Evolutionary conservation across 2,113 vertebrate genomes (phyloP).

Genomic region (Myiozetetes cayanensis): DNA sequence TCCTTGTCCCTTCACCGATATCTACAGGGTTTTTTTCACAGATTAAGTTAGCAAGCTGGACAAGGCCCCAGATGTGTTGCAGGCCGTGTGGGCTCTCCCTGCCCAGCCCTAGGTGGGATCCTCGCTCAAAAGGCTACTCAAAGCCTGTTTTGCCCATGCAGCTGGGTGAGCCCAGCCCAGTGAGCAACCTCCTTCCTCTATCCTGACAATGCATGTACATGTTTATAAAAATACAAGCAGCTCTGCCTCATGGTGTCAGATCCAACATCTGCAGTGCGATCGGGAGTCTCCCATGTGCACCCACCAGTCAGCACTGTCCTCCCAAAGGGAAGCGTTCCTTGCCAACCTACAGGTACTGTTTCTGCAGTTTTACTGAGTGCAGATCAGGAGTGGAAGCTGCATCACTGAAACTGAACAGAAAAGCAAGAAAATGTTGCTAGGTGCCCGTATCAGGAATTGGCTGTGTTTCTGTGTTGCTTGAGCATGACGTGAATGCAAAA

Average conservation of each 20-base stretch:
- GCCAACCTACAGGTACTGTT: neutral
- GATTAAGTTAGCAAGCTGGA: neutral
- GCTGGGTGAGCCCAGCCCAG: neutral
- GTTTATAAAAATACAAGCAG: neutral
- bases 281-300: neutral
- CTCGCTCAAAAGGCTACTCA: neutral
- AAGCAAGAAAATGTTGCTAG: neutral
- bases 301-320: neutral
- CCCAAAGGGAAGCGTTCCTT: neutral
- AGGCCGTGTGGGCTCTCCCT: accelerated
- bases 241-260: neutral
- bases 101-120: accelerated
- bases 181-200: neutral
- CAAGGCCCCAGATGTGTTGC: no score
- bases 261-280: neutral
- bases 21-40: neutral
- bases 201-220: neutral
- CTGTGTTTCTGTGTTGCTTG: neutral
- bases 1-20: neutral
- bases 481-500: neutral
- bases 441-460: neutral
- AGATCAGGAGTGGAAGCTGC: neutral
- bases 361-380: neutral
- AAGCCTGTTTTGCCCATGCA: neutral
- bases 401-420: neutral